Percentiles rank a stretch among this genome's conserved stretches.
These are phyloP conservation scores for Coptodon rendalli DNA, from an alignment of 2,113 vertebrate species.

Conservation along the genomic window DNA sequence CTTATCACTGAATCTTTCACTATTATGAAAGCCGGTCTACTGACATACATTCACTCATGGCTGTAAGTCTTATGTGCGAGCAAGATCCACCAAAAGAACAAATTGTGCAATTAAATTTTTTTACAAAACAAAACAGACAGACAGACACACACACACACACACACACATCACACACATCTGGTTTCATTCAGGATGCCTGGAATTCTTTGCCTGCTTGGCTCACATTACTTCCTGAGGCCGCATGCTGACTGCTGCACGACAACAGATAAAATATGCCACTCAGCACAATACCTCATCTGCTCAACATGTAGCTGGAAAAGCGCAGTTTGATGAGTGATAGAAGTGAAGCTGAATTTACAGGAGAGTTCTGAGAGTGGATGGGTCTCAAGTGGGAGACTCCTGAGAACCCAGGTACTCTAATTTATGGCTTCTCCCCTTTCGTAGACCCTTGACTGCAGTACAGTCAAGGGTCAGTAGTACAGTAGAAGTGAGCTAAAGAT, in stretches of 20 bases:
- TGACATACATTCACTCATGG: not conserved
- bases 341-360: slow-evolving; percentile 30
- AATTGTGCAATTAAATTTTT: not conserved
- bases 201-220: slow-evolving; percentile 59
- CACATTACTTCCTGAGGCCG: slow-evolving; percentile 50
- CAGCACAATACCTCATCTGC: slow-evolving; percentile 43
- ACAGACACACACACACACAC: fast-evolving
- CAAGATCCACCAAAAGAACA: not conserved
- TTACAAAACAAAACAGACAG: not conserved
- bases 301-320: slow-evolving; percentile 7
- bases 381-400: not conserved
- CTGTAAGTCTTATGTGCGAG: not conserved
- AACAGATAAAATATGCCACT: slow-evolving; percentile 36
- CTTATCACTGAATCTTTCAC: slow-evolving; percentile 27
- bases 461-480: not conserved
- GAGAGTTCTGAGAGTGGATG: not conserved
- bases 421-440: not conserved
- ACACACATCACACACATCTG: slow-evolving; percentile 45
- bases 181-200: slow-evolving; percentile 61
- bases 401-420: not conserved
- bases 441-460: not conserved
- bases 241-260: slow-evolving; percentile 26
- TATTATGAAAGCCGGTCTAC: slow-evolving; percentile 12
- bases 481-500: not conserved
- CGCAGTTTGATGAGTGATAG: not conserved